Base-by-base conservation (phyloP, 1,140 invertebrate genomes). In the Drosophila nikananu region DNA sequence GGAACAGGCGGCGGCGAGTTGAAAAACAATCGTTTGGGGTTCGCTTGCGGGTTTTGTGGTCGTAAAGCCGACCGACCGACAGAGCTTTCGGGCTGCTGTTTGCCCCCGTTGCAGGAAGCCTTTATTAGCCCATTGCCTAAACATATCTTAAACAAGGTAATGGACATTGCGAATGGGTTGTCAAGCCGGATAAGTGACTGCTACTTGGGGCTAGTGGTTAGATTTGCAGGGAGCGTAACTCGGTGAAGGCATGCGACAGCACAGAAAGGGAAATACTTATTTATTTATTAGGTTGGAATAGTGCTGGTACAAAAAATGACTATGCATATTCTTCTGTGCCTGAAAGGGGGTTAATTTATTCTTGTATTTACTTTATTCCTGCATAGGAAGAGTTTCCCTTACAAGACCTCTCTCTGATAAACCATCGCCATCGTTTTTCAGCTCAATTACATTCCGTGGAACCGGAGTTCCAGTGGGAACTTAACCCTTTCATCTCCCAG, bases 11-110 rank as follows among this genome's bases (percentile, higher is more conserved):
- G 65, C 54, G 54, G 82, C 82, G 60, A 86, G 82, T 82, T 86
- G 48, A 76, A 83, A 73, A 81, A 63, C 59, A 63, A 74, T 49
- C 49, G 49, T 49, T 52, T 64, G 51, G 48, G 58, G 57, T 62
- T 70, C 23, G 59, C 44, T 76, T 70, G 82, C 80, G 78, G 83
- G 74, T 70, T 78, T 84, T 86, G 83, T 81, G 82, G 82, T 84
- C 74, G 59, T 82, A 82, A 82, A 79, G 67, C 77, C 57, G 37
- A 27, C 83, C 77, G 73, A 78, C 83, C 78, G 73, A 79, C 83
- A 71, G 70, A 68, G 86, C 75, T 86, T 75, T 82, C 54, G 49
- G 49, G 57, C 73, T 58, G 46, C 61, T 71, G 79, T 70, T 54
- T 71, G 46, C 35, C 46, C 52, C 61, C 59, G 17, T 82, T 73